Conservation (phyloP, 2,113 vertebrate species). For the Cottus gobio region DNA sequence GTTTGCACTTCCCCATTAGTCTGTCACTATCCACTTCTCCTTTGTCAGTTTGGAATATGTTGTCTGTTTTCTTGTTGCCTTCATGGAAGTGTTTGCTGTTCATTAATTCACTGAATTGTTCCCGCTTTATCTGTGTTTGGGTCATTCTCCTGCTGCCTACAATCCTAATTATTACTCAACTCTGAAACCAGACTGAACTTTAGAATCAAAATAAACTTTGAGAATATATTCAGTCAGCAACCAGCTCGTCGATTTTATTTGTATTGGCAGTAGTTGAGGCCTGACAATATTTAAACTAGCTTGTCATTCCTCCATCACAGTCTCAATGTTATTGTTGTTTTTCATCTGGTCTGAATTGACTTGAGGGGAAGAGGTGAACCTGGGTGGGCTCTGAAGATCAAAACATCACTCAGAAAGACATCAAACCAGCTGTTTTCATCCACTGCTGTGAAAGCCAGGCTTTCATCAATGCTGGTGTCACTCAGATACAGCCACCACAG, state of each 20-base stretch:
- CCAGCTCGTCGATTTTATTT: background rate
- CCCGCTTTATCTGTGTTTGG: background rate
- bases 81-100: too few relatives aligned
- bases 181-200: background rate
- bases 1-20: too few relatives aligned
- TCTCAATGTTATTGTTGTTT: constrained; percentile 8
- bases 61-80: too few relatives aligned
- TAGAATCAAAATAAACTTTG: background rate
- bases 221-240: background rate
- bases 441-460: constrained; percentile 31
- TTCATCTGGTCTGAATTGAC: constrained; percentile 24
- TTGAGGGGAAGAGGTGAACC: constrained; percentile 2
- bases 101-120: too few relatives aligned
- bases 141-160: background rate
- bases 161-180: background rate
- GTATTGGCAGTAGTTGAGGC: background rate
- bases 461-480: constrained; percentile 55
- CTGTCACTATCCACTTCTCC: too few relatives aligned
- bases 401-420: constrained; percentile 49
- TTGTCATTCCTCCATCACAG: constrained; percentile 8
- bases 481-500: constrained; percentile 13
- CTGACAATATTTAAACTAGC: constrained; percentile 5
- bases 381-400: constrained; percentile 24
- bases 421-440: constrained; percentile 36
- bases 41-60: too few relatives aligned